Conservation (phyloP, 2,797 vertebrate genomes). For the Squalus acanthias region DNA sequence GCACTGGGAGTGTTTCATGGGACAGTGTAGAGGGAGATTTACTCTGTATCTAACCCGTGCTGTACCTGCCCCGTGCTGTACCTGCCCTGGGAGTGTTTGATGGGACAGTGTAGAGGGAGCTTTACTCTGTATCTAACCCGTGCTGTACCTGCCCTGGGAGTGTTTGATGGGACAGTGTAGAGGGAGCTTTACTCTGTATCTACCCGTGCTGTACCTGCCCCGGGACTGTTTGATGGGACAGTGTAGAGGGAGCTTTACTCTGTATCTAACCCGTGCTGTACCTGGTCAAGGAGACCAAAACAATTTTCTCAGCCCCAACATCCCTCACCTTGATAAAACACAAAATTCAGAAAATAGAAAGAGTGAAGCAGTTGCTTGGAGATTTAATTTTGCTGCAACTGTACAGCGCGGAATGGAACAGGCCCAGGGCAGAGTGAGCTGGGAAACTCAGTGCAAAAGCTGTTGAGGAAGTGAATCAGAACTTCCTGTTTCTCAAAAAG, state of each 20-base stretch:
- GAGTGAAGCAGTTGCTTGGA: background rate
- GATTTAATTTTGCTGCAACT: background rate
- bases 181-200: background rate
- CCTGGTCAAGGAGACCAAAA: background rate
- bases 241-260: background rate
- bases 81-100: background rate
- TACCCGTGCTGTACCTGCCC: background rate
- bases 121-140: background rate
- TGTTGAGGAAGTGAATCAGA: slow-evolving; percentile 44
- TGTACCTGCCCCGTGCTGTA: background rate
- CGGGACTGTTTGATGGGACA: background rate
- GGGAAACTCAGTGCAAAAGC: background rate
- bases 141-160: background rate
- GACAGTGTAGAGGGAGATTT: background rate
- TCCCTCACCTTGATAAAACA: background rate
- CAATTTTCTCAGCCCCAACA: background rate
- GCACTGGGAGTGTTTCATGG: background rate
- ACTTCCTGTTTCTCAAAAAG: slow-evolving; percentile 75
- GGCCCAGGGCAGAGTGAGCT: background rate
- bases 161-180: too few relatives aligned
- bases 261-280: background rate
- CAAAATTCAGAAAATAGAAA: background rate
- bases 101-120: background rate
- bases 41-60: background rate
- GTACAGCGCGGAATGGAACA: background rate